Evolutionary conservation across 2,113 vertebrate species (phyloP).

Genomic region (Gallinago media): DNA sequence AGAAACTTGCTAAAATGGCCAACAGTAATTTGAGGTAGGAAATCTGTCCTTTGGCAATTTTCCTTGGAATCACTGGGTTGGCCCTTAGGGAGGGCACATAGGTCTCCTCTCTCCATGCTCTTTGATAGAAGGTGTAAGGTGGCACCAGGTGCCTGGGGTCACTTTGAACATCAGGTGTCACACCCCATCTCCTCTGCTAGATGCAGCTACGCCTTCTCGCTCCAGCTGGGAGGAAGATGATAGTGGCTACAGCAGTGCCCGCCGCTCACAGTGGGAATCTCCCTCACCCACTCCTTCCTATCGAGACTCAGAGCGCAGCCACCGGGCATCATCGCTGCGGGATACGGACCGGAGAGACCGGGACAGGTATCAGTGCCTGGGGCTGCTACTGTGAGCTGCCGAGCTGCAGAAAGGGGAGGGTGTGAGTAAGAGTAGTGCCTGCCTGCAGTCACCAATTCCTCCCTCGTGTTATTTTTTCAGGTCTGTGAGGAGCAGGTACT

Average conservation of each 20-base stretch:
- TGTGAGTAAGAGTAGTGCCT: fast-evolving
- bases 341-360: constrained; percentile 86
- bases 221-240: constrained; percentile 98
- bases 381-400: neutral
- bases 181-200: constrained; percentile 61
- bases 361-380: constrained; percentile 12
- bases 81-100: neutral
- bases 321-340: constrained; percentile 71
- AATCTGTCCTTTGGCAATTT: neutral
- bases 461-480: constrained; percentile 56
- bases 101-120: fast-evolving
- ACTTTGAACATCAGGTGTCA: neutral
- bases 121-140: neutral
- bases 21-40: no score
- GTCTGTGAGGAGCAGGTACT: constrained; percentile 87
- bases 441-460: neutral
- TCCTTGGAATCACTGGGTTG: neutral
- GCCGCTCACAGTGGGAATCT: constrained; percentile 95
- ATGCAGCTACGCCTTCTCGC: constrained; percentile 90
- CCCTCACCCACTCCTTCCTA: constrained; percentile 89
- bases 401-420: neutral
- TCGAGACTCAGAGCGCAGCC: constrained; percentile 85
- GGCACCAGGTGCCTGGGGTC: neutral
- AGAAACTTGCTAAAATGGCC: no score
- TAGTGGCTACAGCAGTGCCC: constrained; percentile 78